Evolutionary conservation across 2,113 vertebrate species (phyloP).

Genomic region (Muntiacus muntjak): DNA sequence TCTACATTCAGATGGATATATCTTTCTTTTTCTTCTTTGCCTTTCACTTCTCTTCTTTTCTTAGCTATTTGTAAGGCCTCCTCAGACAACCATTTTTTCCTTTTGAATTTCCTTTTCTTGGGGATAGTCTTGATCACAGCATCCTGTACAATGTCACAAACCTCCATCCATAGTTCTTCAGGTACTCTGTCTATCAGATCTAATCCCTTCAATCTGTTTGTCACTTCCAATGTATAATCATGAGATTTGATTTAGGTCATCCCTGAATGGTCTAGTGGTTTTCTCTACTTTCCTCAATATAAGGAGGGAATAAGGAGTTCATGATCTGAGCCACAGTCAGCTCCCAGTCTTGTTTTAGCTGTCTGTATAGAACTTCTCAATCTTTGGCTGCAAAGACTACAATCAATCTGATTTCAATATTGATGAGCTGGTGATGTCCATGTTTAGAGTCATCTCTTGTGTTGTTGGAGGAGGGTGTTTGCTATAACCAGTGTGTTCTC

Average conservation of each 20-base stretch:
- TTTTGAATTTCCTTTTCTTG: no score
- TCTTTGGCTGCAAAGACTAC: not conserved
- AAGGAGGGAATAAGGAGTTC: not conserved
- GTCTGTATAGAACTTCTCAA: not conserved
- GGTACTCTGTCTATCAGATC: not conserved
- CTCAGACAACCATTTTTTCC: not conserved
- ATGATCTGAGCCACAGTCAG: not conserved
- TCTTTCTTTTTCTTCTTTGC: not conserved
- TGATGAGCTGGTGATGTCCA: fast-evolving
- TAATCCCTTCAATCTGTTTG: not conserved
- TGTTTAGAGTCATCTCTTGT: not conserved
- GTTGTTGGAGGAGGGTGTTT: not conserved
- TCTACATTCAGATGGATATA: not conserved
- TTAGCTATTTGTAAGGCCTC: not conserved
- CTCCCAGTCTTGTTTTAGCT: not conserved
- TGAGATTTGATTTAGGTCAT: not conserved
- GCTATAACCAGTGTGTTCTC: not conserved
- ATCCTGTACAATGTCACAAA: not conserved
- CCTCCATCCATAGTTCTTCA: not conserved
- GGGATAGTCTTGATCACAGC: not conserved
- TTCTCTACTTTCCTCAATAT: not conserved
- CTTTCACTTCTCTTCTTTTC: not conserved
- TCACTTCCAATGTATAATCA: not conserved
- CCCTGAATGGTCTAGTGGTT: not conserved
- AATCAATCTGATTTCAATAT: not conserved